Evolutionary conservation across 2,113 vertebrate species (phyloP).

Genomic region (Castor canadensis): DNA sequence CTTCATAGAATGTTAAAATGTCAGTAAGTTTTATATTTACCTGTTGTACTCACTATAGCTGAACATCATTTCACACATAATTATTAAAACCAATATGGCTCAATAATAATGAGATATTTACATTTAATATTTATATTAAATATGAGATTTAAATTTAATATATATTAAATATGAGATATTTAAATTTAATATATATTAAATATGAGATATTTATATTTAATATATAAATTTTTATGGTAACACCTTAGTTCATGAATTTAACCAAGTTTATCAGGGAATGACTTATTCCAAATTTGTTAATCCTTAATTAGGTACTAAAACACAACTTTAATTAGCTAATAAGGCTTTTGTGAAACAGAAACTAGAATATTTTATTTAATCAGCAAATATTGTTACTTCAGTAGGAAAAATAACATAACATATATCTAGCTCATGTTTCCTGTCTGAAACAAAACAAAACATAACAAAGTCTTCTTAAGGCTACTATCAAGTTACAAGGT

Average conservation of each 20-base stretch:
- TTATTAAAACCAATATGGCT: not conserved
- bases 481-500: not conserved
- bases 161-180: conserved; percentile 11
- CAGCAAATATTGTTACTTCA: not conserved
- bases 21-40: conserved; percentile 53
- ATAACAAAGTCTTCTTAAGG: not conserved
- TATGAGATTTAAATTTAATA: not conserved
- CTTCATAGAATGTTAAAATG: conserved; percentile 61
- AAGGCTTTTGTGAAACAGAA: conserved; percentile 4
- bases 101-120: not conserved
- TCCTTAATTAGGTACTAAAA: conserved; percentile 16
- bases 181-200: not conserved
- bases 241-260: not conserved
- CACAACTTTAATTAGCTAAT: not conserved
- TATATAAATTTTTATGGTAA: conserved; percentile 41
- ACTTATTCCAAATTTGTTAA: not conserved
- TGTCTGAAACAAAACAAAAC: not conserved
- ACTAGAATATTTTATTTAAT: not conserved
- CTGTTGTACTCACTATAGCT: not conserved
- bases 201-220: not conserved
- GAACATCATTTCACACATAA: conserved; percentile 23
- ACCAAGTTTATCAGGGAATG: conserved; percentile 1
- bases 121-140: too few species aligned
- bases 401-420: not conserved
- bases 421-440: not conserved